A percentile compares a stretch with the other conserved stretches of the same genome.
Conservation (phyloP, 2,113 vertebrate species). For the Copsychus sechellarum region DNA sequence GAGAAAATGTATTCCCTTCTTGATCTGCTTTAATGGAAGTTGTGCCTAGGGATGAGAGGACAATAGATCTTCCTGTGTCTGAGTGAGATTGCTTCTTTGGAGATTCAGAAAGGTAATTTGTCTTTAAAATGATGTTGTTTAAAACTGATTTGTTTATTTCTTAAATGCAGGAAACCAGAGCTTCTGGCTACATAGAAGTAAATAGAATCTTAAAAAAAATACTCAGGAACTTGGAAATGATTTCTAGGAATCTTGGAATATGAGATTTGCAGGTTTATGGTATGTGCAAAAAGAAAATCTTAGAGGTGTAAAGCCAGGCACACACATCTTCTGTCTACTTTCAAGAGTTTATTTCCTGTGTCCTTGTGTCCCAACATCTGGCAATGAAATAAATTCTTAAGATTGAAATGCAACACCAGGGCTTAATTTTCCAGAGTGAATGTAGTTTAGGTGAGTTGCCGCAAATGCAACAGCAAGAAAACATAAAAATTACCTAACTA, state of each 20-base stretch:
- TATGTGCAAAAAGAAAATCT: not conserved
- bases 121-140: slow-evolving; percentile 21
- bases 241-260: not conserved
- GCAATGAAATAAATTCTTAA: slow-evolving; percentile 41
- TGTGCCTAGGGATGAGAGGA: slow-evolving; percentile 8
- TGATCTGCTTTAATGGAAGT: slow-evolving; percentile 13
- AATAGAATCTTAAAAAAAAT: not conserved
- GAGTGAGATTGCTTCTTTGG: slow-evolving; percentile 21
- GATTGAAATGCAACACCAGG: not conserved
- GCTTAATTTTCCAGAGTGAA: slow-evolving; percentile 21
- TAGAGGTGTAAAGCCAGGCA: not conserved
- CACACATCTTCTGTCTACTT: not conserved
- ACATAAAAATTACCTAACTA: not conserved
- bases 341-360: slow-evolving; percentile 40
- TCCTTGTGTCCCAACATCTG: not conserved
- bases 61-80: slow-evolving; percentile 34
- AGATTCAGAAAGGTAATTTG: slow-evolving; percentile 38
- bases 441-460: slow-evolving; percentile 11
- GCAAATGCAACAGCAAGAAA: slow-evolving; percentile 28
- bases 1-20: not conserved
- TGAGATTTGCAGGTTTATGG: not conserved
- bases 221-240: not conserved
- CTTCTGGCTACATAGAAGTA: not conserved
- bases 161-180: not conserved
- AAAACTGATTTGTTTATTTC: slow-evolving; percentile 26